Evolutionary conservation across 2,888 invertebrate species (phyloP).

Genomic region (Eupeodes luniger): DNA sequence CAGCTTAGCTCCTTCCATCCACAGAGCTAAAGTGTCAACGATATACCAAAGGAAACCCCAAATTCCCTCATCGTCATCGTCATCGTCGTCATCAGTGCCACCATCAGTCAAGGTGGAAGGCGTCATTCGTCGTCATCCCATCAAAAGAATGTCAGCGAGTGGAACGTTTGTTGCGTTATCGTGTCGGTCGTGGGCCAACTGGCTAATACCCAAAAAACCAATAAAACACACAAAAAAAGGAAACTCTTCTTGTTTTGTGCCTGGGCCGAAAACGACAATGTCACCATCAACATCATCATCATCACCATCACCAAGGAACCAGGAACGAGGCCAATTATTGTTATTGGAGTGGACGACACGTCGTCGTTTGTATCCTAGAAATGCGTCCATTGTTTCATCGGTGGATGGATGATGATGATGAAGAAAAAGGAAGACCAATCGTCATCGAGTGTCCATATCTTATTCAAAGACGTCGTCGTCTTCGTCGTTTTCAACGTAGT

Average conservation of each 20-base stretch:
- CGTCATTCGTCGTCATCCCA: constrained; percentile 15
- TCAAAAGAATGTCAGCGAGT: constrained; percentile 46
- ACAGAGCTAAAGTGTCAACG: constrained; percentile 60
- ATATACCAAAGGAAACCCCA: constrained; percentile 52
- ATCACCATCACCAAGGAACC: constrained; percentile 43
- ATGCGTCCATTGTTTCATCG: constrained; percentile 68
- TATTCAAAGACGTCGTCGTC: constrained; percentile 35
- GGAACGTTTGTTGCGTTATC: constrained; percentile 57
- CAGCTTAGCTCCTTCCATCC: constrained; percentile 78
- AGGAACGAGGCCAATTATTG: constrained; percentile 54
- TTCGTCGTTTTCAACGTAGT: background rate
- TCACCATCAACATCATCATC: constrained; percentile 26
- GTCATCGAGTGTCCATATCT: constrained; percentile 55
- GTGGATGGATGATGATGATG: background rate
- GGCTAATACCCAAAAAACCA: constrained; percentile 72
- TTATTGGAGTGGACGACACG: constrained; percentile 70
- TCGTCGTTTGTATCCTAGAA: constrained; percentile 49
- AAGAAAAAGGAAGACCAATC: constrained; percentile 23
- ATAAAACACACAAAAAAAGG: constrained; percentile 46
- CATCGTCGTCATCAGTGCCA: background rate
- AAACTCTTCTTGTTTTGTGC: constrained; percentile 15
- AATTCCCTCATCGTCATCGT: constrained; percentile 16
- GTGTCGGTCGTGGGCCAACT: constrained; percentile 63
- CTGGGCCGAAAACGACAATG: constrained; percentile 52
- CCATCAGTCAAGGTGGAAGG: constrained; percentile 19